Percentiles rank a stretch among this genome's conserved stretches.
Conservation (phyloP, 2,888 invertebrate genomes). For the Anodontia alba region DNA sequence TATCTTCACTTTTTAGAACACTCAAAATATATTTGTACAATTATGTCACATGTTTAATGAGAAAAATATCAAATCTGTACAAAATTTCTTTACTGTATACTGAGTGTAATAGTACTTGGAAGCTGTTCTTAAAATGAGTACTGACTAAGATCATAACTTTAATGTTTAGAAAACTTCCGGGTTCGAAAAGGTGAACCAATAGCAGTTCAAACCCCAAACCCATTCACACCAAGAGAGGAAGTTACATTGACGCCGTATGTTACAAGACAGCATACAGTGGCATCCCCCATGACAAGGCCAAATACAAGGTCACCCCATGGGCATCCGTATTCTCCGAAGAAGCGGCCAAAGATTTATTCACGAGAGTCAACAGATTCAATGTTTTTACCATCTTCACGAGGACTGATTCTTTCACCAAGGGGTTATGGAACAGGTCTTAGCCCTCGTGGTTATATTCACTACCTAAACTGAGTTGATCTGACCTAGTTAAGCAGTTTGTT, state of each 20-base stretch:
- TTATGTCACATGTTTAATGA: too few species aligned
- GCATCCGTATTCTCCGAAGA: constrained; percentile 48
- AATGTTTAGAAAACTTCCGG: constrained; percentile 62
- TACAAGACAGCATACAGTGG: constrained; percentile 55
- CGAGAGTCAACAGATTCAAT: constrained; percentile 55
- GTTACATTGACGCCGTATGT: constrained; percentile 60
- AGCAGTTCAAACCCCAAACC: constrained; percentile 58
- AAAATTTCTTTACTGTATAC: too few species aligned
- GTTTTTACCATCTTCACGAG: constrained; percentile 51
- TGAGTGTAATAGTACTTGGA: too few species aligned
- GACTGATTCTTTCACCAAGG: constrained; percentile 48
- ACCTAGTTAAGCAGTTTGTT: neutral
- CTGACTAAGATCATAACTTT: constrained; percentile 20
- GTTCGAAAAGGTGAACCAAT: constrained; percentile 63
- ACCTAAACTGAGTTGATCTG: constrained; percentile 16
- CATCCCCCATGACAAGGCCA: constrained; percentile 41
- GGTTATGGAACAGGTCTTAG: constrained; percentile 54
- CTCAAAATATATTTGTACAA: too few species aligned
- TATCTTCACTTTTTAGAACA: too few species aligned
- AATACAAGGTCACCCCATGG: constrained; percentile 50
- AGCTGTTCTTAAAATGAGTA: too few species aligned
- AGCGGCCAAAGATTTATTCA: constrained; percentile 27
- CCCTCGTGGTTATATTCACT: constrained; percentile 54
- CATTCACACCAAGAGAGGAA: constrained; percentile 52
- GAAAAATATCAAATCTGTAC: too few species aligned